Evolutionary conservation across 2,113 vertebrate genomes (phyloP).

Genomic region (Anarrhichthys ocellatus): DNA sequence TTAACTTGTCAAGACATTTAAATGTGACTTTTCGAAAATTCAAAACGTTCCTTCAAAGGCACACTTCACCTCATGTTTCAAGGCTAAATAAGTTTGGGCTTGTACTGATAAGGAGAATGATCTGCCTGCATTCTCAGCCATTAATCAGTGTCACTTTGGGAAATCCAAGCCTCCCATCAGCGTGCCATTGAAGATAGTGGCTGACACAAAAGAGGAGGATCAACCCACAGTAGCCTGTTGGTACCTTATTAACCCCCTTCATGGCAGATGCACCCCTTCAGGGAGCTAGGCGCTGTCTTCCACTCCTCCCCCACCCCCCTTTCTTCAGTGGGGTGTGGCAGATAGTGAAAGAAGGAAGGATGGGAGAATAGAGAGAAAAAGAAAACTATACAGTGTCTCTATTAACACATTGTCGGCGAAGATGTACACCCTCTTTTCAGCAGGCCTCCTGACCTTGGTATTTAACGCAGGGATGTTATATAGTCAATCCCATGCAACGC

Average conservation of each 20-base stretch:
- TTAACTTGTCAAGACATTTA: neutral
- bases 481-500: neutral
- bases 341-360: slow-evolving; percentile 18
- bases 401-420: slow-evolving; percentile 66
- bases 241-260: slow-evolving; percentile 71
- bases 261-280: slow-evolving; percentile 63
- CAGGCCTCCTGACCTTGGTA: slow-evolving; percentile 47
- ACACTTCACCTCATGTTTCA: slow-evolving; percentile 38
- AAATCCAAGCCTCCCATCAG: slow-evolving; percentile 75
- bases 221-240: slow-evolving; percentile 57
- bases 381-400: slow-evolving; percentile 56
- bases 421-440: slow-evolving; percentile 49
- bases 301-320: slow-evolving; percentile 24
- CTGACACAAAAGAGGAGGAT: slow-evolving; percentile 73
- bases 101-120: slow-evolving; percentile 53
- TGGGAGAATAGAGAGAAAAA: slow-evolving; percentile 29
- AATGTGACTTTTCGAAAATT: slow-evolving; percentile 14
- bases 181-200: slow-evolving; percentile 59
- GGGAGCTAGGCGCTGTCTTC: slow-evolving; percentile 34
- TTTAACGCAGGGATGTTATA: slow-evolving; percentile 27
- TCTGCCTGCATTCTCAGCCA: slow-evolving; percentile 61
- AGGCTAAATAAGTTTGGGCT: slow-evolving; percentile 43
- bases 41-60: slow-evolving; percentile 39
- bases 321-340: slow-evolving; percentile 41
- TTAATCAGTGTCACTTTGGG: slow-evolving; percentile 75